Base-by-base conservation (phyloP, 2,797 vertebrate genomes). In the Cynodonichthys magdalenae region DNA sequence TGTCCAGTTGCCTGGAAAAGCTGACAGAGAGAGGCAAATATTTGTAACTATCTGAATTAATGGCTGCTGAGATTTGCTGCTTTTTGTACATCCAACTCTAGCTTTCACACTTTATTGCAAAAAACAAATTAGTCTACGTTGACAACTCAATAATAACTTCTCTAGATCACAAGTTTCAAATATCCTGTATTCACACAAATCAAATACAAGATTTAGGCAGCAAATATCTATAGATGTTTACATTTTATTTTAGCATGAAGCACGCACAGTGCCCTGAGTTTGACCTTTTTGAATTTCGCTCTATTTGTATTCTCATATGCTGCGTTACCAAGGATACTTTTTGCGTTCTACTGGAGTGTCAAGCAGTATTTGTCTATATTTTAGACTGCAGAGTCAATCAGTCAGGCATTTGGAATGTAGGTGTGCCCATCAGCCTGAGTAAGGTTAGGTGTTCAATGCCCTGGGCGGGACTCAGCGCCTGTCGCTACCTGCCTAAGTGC, bases 401-500 rank as follows among this genome's bases (percentile, higher is more conserved):
- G 79, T 89, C 83, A 88, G 76, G 63, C 84, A 63, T 72, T 15
- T 87, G 90, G 92, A 94, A 93, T 93, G 90, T 92, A 89, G 93
- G 93, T 87, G 91, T 83, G 93, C 77, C 90, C 54, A 81, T 84
- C 59, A 70, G 55, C 62, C 77, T 51, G 59, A 75, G 74, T 74
- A 68, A 72, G 85, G 84, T 64, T 66, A 53, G 74, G 78, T 86
- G 90, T 87, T 90, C 75, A 82, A 47, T 82, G 82, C 82, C 71
- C 66, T 80, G 88, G 88, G 90, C 79, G 73, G 81, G 85, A 76
- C 91, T 54, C 31, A 1, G 41, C 1, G 59, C 94, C 69, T 93
- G 94, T 92, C 71, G 63, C 77, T 86, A 93, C 93, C 90, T 94
- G 93, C 86, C 81, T 82, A 74, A 84, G 80, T 88, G 86, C 85